Evolutionary conservation across 2,888 invertebrate species (phyloP), one percentile per base, ranked within the genome.

Genomic region (Pemphredon lugubris): DNA sequence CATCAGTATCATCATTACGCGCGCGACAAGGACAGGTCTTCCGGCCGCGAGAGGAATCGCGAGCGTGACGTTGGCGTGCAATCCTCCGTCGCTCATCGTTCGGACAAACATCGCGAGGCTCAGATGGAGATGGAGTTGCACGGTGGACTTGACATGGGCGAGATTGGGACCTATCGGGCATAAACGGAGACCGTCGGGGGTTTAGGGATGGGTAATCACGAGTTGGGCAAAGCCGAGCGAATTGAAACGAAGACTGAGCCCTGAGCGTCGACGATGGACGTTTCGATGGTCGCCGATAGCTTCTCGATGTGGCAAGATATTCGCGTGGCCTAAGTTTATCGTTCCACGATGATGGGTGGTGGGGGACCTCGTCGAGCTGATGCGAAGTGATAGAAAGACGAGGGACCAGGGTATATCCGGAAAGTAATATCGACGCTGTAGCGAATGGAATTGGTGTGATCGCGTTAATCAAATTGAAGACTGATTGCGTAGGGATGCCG

Each of bases 1-100:
- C 83, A 86, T 50, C 87, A 88, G 60, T 86, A 87, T 66, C 86
- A 88, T 61, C 86, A 87, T 42, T 85, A 87, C 54, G 70, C 72
- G 6, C 76, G 85, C 57, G 88, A 86, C n/a, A 83, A 76, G 44
- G 80, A 77, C 1, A 69, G 75, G 20, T 68, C 75, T 4, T 63
- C 67, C 4, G 16, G 39, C 0, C 76, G 78, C 11, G 79, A 75
- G 65, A 78, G 67, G 30, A 78, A 75, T 57, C 81, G 72, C 47
- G 81, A 65, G 45, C 78, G 74, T 0, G 82, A 73, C 16, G 55
- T 39, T 13, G 79, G 34, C 26, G 40, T 72, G 4, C 79, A 79
- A 11, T 69, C n/a, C n/a, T n/a, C 75, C 14, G 57, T 61, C 9
- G 40, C 74, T 0, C 84, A 81, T 34, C 83, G 83, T 44, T 57